Base-by-base conservation (phyloP, 2,797 vertebrate genomes). In the Threskiornis aethiopicus region DNA sequence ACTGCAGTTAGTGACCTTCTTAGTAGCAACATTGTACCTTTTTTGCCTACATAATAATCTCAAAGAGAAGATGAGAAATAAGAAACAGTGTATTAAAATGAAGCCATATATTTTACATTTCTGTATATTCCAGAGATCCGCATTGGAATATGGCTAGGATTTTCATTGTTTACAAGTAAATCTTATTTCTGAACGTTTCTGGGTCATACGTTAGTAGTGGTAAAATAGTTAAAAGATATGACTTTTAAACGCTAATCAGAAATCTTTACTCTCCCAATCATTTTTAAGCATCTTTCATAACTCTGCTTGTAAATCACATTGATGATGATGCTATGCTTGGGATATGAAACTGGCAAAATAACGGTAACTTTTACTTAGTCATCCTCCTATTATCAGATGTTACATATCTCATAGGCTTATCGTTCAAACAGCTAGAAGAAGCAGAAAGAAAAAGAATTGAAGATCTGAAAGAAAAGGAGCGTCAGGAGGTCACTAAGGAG, bases 381-480 rank as follows among this genome's bases (percentile, higher is more conserved):
- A 16, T 47, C 29, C 62, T 39, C 46, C 22, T 59, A 16, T 93
- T 89, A 49, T 33, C 55, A 62, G 49, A 26, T 49, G 14, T 70
- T 70, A 24, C 9, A 20, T 79, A 14, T 65, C 59, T 95, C 51
- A 92, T 8, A 49, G 46, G 14, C 54, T 46, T 96, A 44, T 80
- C 52, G 5, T 88, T 97, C 58, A 89, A 94, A 96, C 89, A 99
- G 99, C 98, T 99, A 41, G 99, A 99, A 97, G 98, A 98, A 80
- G 97, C 98, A 66, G 98, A 99, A 96, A 98, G 98, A 96, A 98
- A 98, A 76, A 98, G 90, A 88, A 99, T 99, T 96, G 98, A 99
- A 97, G 96, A 97, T 94, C 94, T 98, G 70, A 99, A 99, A 97
- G 98, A 99, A 25, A 95, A 96, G 24, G 99, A 99, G 89, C 94